These are phyloP conservation scores for Streptopelia turtur DNA, from an alignment of 2,797 vertebrate species.

Conservation along the genomic window DNA sequence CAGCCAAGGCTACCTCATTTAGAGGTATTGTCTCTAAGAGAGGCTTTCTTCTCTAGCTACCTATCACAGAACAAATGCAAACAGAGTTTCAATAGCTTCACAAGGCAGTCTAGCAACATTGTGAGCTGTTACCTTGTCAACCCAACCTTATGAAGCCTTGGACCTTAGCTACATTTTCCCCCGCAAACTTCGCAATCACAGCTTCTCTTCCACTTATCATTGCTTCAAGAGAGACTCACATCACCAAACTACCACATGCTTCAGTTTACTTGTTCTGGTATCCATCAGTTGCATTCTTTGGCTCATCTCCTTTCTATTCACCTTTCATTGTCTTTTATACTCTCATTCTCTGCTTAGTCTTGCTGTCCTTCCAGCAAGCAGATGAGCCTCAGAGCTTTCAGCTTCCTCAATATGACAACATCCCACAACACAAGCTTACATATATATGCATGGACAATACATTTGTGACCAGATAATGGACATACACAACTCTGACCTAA, in stretches of 20 bases:
- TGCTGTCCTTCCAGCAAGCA: not conserved
- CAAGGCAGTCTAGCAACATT: not conserved
- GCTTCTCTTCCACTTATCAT: not conserved
- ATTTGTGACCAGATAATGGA: not conserved
- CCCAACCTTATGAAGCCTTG: not conserved
- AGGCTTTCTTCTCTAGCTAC: not conserved
- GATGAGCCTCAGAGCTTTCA: not conserved
- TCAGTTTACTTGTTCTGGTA: not conserved
- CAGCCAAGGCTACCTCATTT: not conserved
- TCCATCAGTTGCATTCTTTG: not conserved
- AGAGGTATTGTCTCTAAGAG: not conserved
- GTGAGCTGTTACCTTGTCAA: not conserved
- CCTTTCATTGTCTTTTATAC: not conserved
- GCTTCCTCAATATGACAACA: not conserved
- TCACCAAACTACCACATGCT: not conserved
- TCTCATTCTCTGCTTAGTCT: not conserved
- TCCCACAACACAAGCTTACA: not conserved
- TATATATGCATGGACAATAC: not conserved
- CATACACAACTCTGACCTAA: not conserved
- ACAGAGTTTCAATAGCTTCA: not conserved
- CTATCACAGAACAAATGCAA: not conserved
- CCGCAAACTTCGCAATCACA: not conserved
- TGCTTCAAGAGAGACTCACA: fast-evolving
- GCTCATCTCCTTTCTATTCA: not conserved
- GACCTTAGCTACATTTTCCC: not conserved